Base-by-base conservation (phyloP, 2,113 vertebrate species). In the Cyanoramphus novaezelandiae region DNA sequence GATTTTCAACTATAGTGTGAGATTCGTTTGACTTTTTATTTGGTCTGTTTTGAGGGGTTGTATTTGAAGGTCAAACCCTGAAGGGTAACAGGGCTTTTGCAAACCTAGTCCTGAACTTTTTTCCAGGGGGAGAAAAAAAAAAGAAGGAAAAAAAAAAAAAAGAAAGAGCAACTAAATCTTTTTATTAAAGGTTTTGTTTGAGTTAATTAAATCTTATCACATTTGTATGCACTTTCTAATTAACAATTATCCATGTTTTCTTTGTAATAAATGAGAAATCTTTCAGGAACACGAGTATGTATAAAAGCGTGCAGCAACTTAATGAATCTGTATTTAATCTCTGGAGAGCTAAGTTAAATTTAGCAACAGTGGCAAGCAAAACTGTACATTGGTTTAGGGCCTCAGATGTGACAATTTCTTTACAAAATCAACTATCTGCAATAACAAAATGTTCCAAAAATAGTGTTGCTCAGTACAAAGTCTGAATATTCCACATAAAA, bases 161-260 rank as follows among this genome's bases (percentile, higher is more conserved):
- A 57, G 43, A 72, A 35, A 50, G 47, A 63, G 29, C 65, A 95
- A 59, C 15, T 81, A 91, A 90, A 90, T 80, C 68, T 81, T 82
- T 90, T 93, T 92, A 95, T 92, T 93, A 89, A 91, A 95, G 44
- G 19, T 92, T 95, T 98, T 97, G 77, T 88, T 93, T 82, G 90
- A 68, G 78, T 96, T 97, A 97, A 97, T 97, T 97, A 97, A 97
- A 97, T 95, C 91, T 95, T 91, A 97, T 86, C 94, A 96, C 91
- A 94, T 95, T 95, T 23, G 8, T 78, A 57, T 91, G 86, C 94
- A 76, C 59, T 93, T 95, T 94, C 65, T 96, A 97, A 97, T 97
- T 97, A 97, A 93, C 91, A 95, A 97, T 96, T 97, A 95, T 79
- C 46, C 24, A 59, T 95, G 77, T 93, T 96, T 98, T 97, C 92